A percentile compares a stretch with the other conserved stretches of the same genome.
Evolutionary conservation across 1,140 invertebrate genomes (phyloP).

Genomic region (Drepana arcuata): DNA sequence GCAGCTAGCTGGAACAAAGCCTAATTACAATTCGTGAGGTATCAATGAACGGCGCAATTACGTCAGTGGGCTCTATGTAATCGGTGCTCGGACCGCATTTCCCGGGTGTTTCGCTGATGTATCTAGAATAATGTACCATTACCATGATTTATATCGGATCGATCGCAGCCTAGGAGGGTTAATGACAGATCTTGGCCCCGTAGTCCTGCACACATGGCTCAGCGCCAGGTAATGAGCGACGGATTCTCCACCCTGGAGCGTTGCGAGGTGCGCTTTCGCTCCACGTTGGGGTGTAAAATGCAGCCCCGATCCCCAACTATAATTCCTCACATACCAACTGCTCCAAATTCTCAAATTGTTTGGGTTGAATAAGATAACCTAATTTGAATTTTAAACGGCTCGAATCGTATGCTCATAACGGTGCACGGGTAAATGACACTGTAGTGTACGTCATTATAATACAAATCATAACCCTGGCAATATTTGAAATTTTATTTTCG

Average conservation of each 20-base stretch:
- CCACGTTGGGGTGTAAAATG: neutral
- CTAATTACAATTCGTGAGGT: constrained; percentile 61
- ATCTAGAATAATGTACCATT: constrained; percentile 65
- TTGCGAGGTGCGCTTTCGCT: neutral
- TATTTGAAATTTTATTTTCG: too few relatives aligned
- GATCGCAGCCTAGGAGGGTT: constrained; percentile 44
- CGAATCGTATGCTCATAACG: neutral
- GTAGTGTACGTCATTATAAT: neutral
- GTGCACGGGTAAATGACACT: neutral
- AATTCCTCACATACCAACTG: neutral
- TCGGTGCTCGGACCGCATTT: constrained; percentile 47
- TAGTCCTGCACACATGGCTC: constrained; percentile 48
- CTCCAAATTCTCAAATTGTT: neutral
- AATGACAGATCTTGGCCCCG: constrained; percentile 45
- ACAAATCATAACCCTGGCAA: too few relatives aligned
- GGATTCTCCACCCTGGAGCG: constrained; percentile 21
- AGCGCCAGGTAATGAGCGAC: constrained; percentile 25
- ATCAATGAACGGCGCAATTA: constrained; percentile 62
- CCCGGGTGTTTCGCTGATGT: constrained; percentile 53
- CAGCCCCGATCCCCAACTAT: neutral
- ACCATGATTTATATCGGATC: constrained; percentile 62
- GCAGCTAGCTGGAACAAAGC: constrained; percentile 46
- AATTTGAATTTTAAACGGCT: neutral
- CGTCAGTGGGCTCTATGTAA: constrained; percentile 48
- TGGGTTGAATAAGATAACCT: neutral